A percentile compares a stretch with the other conserved stretches of the same genome.
phyloP scores from a whole-genome alignment of 2,888 invertebrate genomes.

The Lobophora halterata region DNA sequence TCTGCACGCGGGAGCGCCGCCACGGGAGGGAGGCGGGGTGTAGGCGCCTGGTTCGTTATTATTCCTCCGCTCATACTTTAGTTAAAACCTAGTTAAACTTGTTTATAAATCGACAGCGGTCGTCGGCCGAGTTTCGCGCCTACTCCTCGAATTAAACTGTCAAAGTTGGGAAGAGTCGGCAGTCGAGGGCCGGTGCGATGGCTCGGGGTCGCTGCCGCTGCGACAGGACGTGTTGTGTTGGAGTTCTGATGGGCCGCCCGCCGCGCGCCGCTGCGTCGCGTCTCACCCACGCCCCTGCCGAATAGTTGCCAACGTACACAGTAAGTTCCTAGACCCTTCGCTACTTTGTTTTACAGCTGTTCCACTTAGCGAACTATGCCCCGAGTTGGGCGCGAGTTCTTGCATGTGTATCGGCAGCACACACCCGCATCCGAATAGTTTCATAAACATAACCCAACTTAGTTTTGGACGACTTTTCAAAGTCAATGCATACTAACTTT shows the following conservation, averaged over 20 bases:
- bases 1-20: slow-evolving; percentile 71
- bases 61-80: slow-evolving; percentile 70
- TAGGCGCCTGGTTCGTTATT: slow-evolving; percentile 71
- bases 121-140: slow-evolving; percentile 50
- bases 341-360: slow-evolving; percentile 81
- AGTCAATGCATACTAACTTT: slow-evolving; percentile 81
- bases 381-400: slow-evolving; percentile 79
- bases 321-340: slow-evolving; percentile 80
- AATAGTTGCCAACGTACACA: slow-evolving; percentile 71
- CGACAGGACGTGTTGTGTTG: slow-evolving; percentile 57
- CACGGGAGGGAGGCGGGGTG: slow-evolving; percentile 50
- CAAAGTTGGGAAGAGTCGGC: slow-evolving; percentile 54
- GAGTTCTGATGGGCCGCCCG: slow-evolving; percentile 47
- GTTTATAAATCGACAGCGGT: slow-evolving; percentile 72
- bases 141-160: slow-evolving; percentile 65
- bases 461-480: slow-evolving; percentile 81
- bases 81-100: slow-evolving; percentile 77
- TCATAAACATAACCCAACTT: slow-evolving; percentile 81
- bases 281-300: slow-evolving; percentile 44
- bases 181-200: slow-evolving; percentile 33
- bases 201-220: slow-evolving; percentile 27
- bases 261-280: slow-evolving; percentile 25
- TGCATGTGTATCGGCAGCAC: slow-evolving; percentile 79
- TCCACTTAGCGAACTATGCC: slow-evolving; percentile 80
- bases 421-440: slow-evolving; percentile 79